Evolutionary conservation across 2,113 vertebrate species (phyloP), one percentile per base, ranked within the genome.

Genomic region (Psittacula cyanocephala): DNA sequence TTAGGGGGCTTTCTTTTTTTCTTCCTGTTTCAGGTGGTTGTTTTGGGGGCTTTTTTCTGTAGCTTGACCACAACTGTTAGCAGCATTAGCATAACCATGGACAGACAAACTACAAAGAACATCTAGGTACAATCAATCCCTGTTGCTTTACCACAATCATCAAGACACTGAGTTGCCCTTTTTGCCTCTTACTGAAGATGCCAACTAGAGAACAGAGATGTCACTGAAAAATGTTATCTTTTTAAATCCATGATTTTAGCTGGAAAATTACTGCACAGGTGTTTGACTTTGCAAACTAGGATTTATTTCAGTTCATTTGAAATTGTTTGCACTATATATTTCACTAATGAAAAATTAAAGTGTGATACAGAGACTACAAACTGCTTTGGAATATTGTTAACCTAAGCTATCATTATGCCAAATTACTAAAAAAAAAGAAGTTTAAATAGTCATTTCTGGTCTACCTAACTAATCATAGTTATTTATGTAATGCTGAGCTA

Each of bases 241-340:
- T 87, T 91, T 70, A 57, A 88, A 29, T 49, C 72, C 79, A 46
- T 71, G 33, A 86, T 90, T 96, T 92, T 86, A 88, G 80, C 91
- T 93, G 91, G 75, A 94, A 96, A 97, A 93, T 96, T 95, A 93
- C 91, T 91, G 86, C 94, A 88, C 69, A 71, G 74, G 68, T 93
- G 78, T 94, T 95, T 94, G 74, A 88, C 47, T 86, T 88, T 89
- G 74, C 74, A 94, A 89, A 88, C 53, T 62, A 92, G 72, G 43
- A 90, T 93, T 68, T 76, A 91, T 87, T 91, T 95, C 94, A 81
- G 88, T 90, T 94, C 90, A 71, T 39, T 47, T 75, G 64, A 93
- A 94, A 78, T 67, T 80, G 53, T 95, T 94, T 92, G 69, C 82
- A 84, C 76, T 79, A 75, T 65, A 62, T 92, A 93, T 95, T 92